These are phyloP conservation scores for Drosophila austrosaltans DNA, from an alignment of 2,888 invertebrate species.

Conservation along the genomic window DNA sequence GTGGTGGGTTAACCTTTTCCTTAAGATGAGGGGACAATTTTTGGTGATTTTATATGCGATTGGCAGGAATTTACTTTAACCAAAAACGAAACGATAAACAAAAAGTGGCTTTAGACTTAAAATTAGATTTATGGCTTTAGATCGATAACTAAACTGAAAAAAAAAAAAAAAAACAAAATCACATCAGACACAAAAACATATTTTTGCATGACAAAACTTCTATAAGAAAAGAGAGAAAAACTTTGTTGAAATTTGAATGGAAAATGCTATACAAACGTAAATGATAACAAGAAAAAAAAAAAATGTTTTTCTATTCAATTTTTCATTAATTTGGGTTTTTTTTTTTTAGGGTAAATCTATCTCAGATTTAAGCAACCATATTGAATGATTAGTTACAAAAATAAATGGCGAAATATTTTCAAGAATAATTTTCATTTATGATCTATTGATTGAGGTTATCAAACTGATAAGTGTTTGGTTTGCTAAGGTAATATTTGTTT, in stretches of 20 bases:
- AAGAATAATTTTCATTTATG: not conserved
- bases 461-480: not conserved
- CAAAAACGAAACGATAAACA: not conserved
- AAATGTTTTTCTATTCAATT: not conserved
- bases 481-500: not conserved
- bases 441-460: constrained; percentile 1
- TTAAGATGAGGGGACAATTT: not conserved
- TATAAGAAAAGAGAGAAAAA: not conserved
- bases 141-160: not conserved
- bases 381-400: not conserved
- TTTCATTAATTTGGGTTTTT: not conserved
- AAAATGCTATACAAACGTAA: not conserved
- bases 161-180: not conserved
- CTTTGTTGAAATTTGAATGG: not conserved
- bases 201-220: constrained; percentile 7
- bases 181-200: not conserved
- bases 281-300: not conserved
- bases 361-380: constrained; percentile 1
- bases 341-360: not conserved
- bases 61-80: constrained; percentile 9
- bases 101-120: not conserved
- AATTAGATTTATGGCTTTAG: constrained; percentile 3
- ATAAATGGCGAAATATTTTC: constrained; percentile 4
- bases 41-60: not conserved
- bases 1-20: not conserved